Base-by-base conservation (phyloP, 2,888 invertebrate genomes). In the Drosophila sordidula region DNA sequence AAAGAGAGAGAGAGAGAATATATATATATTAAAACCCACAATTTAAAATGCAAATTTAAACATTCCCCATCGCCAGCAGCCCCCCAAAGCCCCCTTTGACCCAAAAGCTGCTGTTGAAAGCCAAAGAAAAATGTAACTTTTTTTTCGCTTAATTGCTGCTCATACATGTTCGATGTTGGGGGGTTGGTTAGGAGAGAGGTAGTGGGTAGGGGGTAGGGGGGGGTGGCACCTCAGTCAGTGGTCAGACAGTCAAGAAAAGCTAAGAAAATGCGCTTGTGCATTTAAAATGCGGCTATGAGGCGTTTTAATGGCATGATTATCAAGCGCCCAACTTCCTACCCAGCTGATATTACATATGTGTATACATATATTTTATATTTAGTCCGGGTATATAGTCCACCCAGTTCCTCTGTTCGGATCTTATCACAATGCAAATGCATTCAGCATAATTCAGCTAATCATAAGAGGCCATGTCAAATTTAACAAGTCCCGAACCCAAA, bases 11-110 rank as follows among this genome's bases (percentile, higher is more conserved):
- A 4, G 12, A 32, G 52, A 29, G 42, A 52, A 75, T 58, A 78
- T 69, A 34, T 55, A 78, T 71, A 52, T 71, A 73, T 87, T 81
- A 79, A 77, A 78, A 69, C 74, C 61, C 14, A 68, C 87, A 74
- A 88, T 81, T 86, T 88, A 82, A 88, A 86, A 86, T 86, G 88
- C 86, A 86, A 86, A 86, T 86, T 73, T 50, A 68, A 52, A 58
- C 74, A 70, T 64, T 58, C 56, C 49, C 39, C 62, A 70, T 55
- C 49, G 32, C 26, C 65, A 58, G 25, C 12, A 52, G 16, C 39
- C 36, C 16, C 16, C 47, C 14, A 46, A 34, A 3, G 34, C 14
- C 38, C 18, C 44, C 11, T 2, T 14, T 16, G 42, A 58, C 49
- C 8, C 45, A 32, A 34, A 29, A 54, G 62, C 45, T 38, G 54